Percentiles rank a stretch among this genome's conserved stretches.
Conservation (phyloP, 2,113 vertebrate genomes). For the Callorhinus ursinus region DNA sequence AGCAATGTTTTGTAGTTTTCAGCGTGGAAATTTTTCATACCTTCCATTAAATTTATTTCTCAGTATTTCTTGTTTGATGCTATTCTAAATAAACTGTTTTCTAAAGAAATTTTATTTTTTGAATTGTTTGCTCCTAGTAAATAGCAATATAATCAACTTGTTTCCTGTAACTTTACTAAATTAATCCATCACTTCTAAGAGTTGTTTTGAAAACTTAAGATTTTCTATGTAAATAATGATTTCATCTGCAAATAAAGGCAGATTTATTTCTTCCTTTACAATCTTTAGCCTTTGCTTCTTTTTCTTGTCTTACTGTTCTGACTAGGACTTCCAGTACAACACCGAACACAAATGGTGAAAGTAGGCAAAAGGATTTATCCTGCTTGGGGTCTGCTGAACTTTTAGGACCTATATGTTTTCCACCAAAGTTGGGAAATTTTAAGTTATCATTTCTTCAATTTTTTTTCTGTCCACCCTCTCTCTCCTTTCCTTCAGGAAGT, state of each 20-base stretch:
- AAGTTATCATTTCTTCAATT: neutral
- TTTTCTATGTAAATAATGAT: neutral
- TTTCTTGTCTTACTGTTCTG: neutral
- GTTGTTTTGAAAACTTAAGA: neutral
- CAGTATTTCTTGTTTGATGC: neutral
- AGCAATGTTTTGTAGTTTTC: neutral
- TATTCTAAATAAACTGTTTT: neutral
- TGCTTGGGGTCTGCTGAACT: neutral
- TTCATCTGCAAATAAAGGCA: neutral
- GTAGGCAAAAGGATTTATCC: neutral
- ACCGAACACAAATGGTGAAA: neutral
- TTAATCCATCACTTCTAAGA: neutral
- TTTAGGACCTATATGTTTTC: neutral
- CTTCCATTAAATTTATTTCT: neutral
- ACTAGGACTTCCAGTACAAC: neutral
- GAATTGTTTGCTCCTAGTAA: neutral
- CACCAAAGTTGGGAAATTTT: neutral
- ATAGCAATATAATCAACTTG: slow-evolving; percentile 12
- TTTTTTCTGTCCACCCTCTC: neutral
- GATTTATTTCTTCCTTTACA: neutral
- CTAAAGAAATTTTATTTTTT: neutral
- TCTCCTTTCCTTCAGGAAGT: neutral
- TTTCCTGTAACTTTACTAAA: neutral
- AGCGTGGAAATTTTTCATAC: neutral
- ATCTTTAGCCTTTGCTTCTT: neutral